Conservation (phyloP, 2,113 vertebrate species). For the Polyodon spathula region DNA sequence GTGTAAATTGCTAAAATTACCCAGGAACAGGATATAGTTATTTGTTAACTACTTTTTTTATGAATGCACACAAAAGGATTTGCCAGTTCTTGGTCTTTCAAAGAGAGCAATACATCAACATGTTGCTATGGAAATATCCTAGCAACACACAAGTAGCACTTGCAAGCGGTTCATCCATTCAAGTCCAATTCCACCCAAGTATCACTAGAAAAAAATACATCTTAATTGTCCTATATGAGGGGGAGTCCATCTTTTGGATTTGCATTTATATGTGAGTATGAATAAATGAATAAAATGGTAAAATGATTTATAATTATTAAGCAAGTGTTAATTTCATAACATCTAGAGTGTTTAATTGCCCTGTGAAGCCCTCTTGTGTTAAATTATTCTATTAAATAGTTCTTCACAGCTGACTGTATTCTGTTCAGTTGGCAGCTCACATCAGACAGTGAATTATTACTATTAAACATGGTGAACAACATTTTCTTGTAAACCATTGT, state of each 20-base stretch:
- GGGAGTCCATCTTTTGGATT: constrained; percentile 40
- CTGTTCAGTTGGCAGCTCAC: constrained; percentile 41
- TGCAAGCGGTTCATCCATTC: too few species aligned
- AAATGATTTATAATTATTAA: constrained; percentile 62
- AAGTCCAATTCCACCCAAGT: too few species aligned
- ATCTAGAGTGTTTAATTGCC: constrained; percentile 55
- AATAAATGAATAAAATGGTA: constrained; percentile 45
- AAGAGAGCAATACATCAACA: too few species aligned
- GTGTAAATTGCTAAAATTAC: too few species aligned
- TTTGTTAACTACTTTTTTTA: too few species aligned
- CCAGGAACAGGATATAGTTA: too few species aligned
- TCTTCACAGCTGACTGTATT: constrained; percentile 48
- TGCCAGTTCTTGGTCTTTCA: too few species aligned
- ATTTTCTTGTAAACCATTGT: too few species aligned
- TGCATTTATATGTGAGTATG: constrained; percentile 35
- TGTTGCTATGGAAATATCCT: too few species aligned
- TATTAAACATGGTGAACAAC: too few species aligned
- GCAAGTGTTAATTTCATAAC: constrained; percentile 52
- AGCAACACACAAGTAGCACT: too few species aligned
- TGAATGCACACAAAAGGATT: too few species aligned
- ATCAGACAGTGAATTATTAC: constrained; percentile 9
- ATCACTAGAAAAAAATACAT: constrained; percentile 10
- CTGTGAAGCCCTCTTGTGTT: constrained; percentile 40
- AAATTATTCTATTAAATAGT: constrained; percentile 46
- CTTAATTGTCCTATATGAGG: constrained; percentile 26